Conservation (phyloP, 2,888 invertebrate genomes). For the Drosophila neonasuta region DNA sequence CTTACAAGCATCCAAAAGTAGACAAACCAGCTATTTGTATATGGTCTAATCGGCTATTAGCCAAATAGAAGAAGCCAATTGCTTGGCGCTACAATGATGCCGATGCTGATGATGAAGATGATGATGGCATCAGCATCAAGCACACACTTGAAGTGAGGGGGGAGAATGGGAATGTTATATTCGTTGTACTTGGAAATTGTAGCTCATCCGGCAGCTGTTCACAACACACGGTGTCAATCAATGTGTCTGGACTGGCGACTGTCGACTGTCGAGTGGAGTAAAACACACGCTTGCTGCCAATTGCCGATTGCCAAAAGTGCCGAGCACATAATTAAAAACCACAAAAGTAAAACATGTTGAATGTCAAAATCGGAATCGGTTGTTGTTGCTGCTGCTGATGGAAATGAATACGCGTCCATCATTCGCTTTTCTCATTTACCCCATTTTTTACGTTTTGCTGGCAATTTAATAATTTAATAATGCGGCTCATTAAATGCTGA, state of each 20-base stretch:
- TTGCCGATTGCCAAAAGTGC: background rate
- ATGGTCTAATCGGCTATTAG: conserved; percentile 16
- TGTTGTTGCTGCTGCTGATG: conserved; percentile 13
- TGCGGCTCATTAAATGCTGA: conserved; percentile 46
- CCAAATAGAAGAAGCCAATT: conserved; percentile 10
- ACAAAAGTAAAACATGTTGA: conserved; percentile 26
- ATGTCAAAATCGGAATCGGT: conserved; percentile 7
- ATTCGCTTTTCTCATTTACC: conserved; percentile 9
- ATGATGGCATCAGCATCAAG: background rate
- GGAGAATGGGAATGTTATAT: background rate
- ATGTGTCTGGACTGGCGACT: conserved; percentile 23
- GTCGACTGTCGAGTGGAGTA: conserved; percentile 32
- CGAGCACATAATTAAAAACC: conserved; percentile 50
- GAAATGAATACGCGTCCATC: conserved; percentile 40
- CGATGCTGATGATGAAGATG: background rate
- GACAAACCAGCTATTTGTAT: conserved; percentile 4
- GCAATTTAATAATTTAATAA: conserved; percentile 42
- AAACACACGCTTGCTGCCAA: conserved; percentile 18
- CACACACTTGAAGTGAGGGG: background rate
- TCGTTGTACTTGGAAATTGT: background rate
- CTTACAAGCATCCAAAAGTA: background rate
- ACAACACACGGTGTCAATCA: conserved; percentile 66
- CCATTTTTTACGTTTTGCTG: conserved; percentile 1
- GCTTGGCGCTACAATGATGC: background rate
- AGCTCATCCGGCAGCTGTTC: conserved; percentile 58